Conservation (phyloP, 2,888 invertebrate genomes). For the Hypsopygia costalis region DNA sequence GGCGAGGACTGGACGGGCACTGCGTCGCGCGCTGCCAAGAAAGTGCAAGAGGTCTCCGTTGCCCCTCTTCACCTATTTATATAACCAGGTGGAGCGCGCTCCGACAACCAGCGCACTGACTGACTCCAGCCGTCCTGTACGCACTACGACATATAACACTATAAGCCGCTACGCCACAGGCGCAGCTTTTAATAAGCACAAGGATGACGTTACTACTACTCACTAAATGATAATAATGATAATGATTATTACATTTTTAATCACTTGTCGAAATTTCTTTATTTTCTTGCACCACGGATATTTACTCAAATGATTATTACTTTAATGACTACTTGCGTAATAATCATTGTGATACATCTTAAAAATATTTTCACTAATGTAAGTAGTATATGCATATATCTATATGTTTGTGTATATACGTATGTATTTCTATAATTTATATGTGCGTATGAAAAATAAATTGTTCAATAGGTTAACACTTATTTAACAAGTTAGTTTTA, state of each 20-base stretch:
- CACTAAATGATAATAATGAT: constrained; percentile 34
- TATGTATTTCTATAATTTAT: no score
- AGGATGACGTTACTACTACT: constrained; percentile 33
- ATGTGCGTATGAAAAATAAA: no score
- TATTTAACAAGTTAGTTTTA: no score
- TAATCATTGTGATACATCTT: no score
- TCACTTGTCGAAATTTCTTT: constrained; percentile 27
- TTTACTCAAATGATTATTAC: background rate
- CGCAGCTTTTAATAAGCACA: constrained; percentile 63
- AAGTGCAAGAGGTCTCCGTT: constrained; percentile 74
- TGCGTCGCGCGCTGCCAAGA: constrained; percentile 64
- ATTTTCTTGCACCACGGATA: constrained; percentile 8
- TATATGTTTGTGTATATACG: no score
- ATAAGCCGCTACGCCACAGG: constrained; percentile 41
- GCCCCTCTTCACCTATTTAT: constrained; percentile 80
- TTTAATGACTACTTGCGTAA: no score
- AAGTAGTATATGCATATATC: no score
- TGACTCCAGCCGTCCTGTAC: constrained; percentile 54
- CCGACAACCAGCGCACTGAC: constrained; percentile 43
- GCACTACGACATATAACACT: constrained; percentile 45
- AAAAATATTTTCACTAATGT: background rate
- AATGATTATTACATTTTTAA: constrained; percentile 35
- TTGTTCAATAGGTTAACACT: no score
- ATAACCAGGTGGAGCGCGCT: constrained; percentile 60
- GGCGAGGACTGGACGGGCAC: constrained; percentile 73